Base-by-base conservation (phyloP, 2,113 vertebrate genomes). In the Callocephalon fimbriatum region DNA sequence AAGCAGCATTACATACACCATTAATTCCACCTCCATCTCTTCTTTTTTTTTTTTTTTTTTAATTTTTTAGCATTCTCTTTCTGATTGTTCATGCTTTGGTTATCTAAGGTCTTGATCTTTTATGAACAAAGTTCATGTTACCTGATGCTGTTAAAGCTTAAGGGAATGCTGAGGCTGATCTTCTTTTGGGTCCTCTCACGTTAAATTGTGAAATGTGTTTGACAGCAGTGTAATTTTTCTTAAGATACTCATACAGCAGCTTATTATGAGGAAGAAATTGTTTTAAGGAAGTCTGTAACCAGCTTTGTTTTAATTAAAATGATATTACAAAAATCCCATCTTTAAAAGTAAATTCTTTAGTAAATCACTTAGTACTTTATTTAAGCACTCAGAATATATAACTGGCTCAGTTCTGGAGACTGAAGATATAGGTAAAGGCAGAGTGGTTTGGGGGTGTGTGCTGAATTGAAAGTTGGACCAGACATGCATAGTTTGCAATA, bases 21-120 rank as follows among this genome's bases (percentile, higher is more conserved):
- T 40, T 78, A n/a, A 72, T 73, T 17, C 17, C 9, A 20, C 19
- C 1, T 4, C 9, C 4, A 2, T 2, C 1, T 2, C 2, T 9
- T 15, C 23, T 8, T 23, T 23, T 38, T 19, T 9, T 4, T 50
- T 47, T 25, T 38, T 56, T 31, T 26, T 2, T 35, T 54, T 3
- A 65, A 35, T 75, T 42, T 26, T 2, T 32, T 50, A 79, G 7
- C 18, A 6, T 67, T 77, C 8, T 35, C 8, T 87, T 71, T 51
- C 6, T n/a, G 26, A 74, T 81, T 79, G 54, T 42, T 86, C 4
- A 7, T 91, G 20, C 8, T 1, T 7, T 91, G 14, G 31, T 84
- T 94, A 20, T 44, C 31, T 59, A 63, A 54, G n/a, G 9, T 80
- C 68, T 87, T 68, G 44, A 68, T 89, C 84, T 89, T 85, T 45